Evolutionary conservation across 2,797 vertebrate genomes (phyloP).

Genomic region (Sebastes melanostomus): DNA sequence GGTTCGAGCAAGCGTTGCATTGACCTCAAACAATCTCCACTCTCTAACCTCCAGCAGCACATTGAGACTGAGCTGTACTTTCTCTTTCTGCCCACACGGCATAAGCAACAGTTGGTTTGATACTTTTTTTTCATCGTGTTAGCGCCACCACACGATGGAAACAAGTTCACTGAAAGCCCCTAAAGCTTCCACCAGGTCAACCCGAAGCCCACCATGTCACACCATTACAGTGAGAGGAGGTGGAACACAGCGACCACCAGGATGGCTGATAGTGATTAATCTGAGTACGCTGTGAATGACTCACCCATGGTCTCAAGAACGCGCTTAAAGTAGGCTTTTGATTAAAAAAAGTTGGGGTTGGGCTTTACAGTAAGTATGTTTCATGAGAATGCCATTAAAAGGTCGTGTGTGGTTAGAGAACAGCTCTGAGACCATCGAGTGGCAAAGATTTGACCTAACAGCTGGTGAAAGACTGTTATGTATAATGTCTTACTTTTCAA

Average conservation of each 20-base stretch:
- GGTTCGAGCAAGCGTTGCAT: conserved; percentile 23
- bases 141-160: conserved; percentile 31
- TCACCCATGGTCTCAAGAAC: neutral
- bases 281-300: neutral
- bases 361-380: neutral
- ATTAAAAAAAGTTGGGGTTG: neutral
- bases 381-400: neutral
- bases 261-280: neutral
- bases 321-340: neutral
- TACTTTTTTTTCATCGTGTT: neutral
- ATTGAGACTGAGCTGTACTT: conserved; percentile 34
- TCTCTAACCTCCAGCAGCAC: conserved; percentile 6
- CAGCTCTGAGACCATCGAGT: neutral
- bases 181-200: conserved; percentile 28
- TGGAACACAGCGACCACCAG: conserved; percentile 8
- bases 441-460: fast-evolving
- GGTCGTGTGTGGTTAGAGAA: neutral
- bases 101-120: neutral
- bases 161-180: conserved; percentile 24
- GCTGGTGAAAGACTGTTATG: too few relatives aligned
- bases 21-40: conserved; percentile 37
- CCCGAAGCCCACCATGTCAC: conserved; percentile 27
- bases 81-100: conserved; percentile 48
- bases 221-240: neutral
- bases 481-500: too few relatives aligned